These are phyloP conservation scores for Ceratina japonica DNA, from an alignment of 1,140 invertebrate genomes.

Conservation along the genomic window DNA sequence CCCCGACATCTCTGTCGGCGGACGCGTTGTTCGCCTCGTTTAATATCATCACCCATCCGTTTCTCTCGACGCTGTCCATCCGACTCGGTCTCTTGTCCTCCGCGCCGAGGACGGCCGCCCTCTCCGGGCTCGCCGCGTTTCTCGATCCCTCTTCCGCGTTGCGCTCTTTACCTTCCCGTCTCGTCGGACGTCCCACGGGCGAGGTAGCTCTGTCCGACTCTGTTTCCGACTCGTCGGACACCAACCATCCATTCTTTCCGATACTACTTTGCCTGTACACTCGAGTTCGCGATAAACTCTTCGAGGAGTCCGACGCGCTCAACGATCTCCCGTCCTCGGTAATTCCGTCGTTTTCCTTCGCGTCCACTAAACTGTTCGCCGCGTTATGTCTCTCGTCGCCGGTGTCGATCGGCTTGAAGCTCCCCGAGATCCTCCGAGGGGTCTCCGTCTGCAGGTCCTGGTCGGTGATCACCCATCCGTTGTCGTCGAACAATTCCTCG, in stretches of 20 bases:
- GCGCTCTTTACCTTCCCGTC: neutral
- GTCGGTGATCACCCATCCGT: conserved; percentile 74
- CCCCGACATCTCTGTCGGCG: conserved; percentile 5
- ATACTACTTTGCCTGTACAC: conserved; percentile 61
- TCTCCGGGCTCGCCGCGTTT: neutral
- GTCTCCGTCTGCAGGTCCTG: conserved; percentile 43
- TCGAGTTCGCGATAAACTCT: conserved; percentile 30
- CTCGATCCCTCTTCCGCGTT: neutral
- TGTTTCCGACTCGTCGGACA: conserved; percentile 71
- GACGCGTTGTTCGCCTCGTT: conserved; percentile 39
- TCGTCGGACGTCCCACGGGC: conserved; percentile 12
- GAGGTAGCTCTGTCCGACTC: conserved; percentile 61
- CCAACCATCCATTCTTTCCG: conserved; percentile 70
- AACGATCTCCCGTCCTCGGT: neutral
- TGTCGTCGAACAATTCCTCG: conserved; percentile 75
- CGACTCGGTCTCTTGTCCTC: neutral
- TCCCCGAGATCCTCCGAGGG: neutral
- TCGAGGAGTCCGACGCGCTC: neutral
- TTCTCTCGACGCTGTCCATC: conserved; percentile 58
- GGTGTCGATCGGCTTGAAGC: neutral
- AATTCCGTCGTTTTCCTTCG: neutral
- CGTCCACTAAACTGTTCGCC: neutral
- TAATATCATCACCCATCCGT: conserved; percentile 59
- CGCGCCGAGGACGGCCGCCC: neutral
- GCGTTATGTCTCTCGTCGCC: neutral